phyloP scores from a whole-genome alignment of 2,888 invertebrate genomes.

The Yponomeuta sedellus region DNA sequence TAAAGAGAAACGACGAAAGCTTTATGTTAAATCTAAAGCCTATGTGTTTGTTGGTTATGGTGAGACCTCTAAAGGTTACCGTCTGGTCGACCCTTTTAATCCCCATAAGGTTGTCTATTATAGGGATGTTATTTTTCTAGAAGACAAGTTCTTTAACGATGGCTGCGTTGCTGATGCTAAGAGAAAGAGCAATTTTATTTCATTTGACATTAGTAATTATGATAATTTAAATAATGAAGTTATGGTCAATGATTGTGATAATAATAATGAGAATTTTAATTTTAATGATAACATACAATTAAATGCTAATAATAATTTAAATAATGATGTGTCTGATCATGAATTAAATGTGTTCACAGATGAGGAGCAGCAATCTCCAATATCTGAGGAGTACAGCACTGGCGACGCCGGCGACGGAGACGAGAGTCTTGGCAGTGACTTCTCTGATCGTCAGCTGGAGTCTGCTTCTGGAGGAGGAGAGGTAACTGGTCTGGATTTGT shows the following conservation, averaged over 20 bases:
- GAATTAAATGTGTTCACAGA: slow-evolving; percentile 5
- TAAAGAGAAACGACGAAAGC: slow-evolving; percentile 11
- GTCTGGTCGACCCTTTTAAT: slow-evolving; percentile 3
- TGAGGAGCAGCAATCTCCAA: slow-evolving; percentile 6
- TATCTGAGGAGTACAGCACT: neutral
- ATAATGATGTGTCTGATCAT: slow-evolving; percentile 7
- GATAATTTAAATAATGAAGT: slow-evolving; percentile 7
- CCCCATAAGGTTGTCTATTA: neutral
- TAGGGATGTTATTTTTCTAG: slow-evolving; percentile 13
- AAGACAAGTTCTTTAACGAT: slow-evolving; percentile 14
- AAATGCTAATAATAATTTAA: neutral
- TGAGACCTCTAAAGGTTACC: slow-evolving; percentile 12
- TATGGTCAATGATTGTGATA: slow-evolving; percentile 4
- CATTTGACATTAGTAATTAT: neutral
- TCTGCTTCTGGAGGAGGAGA: neutral
- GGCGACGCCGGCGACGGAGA: slow-evolving; percentile 3
- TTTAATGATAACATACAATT: neutral
- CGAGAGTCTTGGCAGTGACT: neutral
- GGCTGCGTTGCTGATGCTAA: neutral
- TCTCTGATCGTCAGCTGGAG: neutral
- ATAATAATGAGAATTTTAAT: slow-evolving; percentile 4
- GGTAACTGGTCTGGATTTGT: neutral
- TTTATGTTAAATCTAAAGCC: slow-evolving; percentile 11
- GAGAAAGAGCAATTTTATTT: slow-evolving; percentile 6
- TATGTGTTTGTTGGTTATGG: slow-evolving; percentile 18